phyloP scores from a whole-genome alignment of 2,797 vertebrate species.

The Poecilia picta region DNA sequence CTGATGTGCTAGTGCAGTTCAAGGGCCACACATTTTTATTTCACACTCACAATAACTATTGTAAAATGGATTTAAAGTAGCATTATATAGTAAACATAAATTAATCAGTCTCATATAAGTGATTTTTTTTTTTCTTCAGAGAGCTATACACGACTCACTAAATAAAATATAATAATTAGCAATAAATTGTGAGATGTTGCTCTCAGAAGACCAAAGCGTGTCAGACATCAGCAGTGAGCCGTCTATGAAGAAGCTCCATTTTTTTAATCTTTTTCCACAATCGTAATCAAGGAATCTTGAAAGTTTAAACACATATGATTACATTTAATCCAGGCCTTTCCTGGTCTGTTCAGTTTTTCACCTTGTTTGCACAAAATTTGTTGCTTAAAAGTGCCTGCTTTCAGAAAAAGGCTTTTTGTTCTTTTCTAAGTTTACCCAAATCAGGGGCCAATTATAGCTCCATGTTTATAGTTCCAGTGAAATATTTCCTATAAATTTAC shows the following conservation, averaged over 20 bases:
- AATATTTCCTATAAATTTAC: background rate
- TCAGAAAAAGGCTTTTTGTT: background rate
- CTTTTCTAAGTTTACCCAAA: background rate
- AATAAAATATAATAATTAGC: background rate
- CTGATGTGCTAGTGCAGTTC: background rate
- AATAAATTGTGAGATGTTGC: background rate
- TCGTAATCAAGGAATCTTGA: background rate
- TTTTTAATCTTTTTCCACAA: background rate
- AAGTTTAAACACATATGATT: background rate
- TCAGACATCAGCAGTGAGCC: background rate
- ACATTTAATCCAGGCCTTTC: background rate
- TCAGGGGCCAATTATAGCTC: background rate
- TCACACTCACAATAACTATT: background rate
- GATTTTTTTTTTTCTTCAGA: background rate
- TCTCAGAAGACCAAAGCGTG: background rate
- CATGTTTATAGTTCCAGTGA: background rate
- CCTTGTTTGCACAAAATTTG: background rate
- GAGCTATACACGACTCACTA: background rate
- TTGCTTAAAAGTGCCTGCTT: background rate
- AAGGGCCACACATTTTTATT: background rate
- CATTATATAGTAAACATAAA: background rate
- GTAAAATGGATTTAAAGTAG: background rate
- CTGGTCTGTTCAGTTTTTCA: background rate
- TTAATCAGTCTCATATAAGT: background rate
- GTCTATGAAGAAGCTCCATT: background rate